phyloP scores from a whole-genome alignment of 2,797 vertebrate species.

The Pogoniulus pusillus region DNA sequence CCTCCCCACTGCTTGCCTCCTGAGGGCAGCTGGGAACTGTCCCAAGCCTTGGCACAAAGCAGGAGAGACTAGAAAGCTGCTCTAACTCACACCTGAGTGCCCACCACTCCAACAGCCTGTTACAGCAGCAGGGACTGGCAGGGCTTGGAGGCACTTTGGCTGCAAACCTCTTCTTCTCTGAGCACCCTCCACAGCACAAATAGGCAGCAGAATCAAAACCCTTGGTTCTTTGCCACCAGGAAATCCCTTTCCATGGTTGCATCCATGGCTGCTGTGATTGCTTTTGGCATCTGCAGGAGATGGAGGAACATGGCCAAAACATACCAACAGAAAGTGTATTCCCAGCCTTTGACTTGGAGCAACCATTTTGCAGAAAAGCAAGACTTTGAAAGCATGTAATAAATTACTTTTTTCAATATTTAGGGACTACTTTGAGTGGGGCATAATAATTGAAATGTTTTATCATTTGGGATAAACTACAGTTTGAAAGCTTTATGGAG shows the following conservation, averaged over 20 bases:
- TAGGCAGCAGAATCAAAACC: neutral
- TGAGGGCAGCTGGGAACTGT: neutral
- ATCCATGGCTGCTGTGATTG: neutral
- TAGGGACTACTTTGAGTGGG: neutral
- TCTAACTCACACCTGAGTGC: neutral
- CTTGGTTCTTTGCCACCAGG: neutral
- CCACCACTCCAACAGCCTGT: neutral
- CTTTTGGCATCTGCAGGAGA: neutral
- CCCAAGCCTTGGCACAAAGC: slow-evolving; percentile 3
- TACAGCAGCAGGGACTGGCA: slow-evolving; percentile 18
- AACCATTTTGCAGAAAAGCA: neutral
- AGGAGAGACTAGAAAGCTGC: neutral
- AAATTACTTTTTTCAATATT: neutral
- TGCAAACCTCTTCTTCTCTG: neutral
- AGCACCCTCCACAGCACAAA: neutral
- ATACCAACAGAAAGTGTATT: fast-evolving
- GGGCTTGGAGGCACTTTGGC: fast-evolving
- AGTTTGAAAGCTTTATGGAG: neutral
- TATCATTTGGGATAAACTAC: neutral
- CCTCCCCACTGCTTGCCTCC: neutral
- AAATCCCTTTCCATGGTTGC: neutral
- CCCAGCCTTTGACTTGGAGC: neutral
- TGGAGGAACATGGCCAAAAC: neutral
- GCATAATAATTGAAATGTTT: neutral
- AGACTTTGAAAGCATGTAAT: neutral